Evolutionary conservation across 2,888 invertebrate species (phyloP).

Genomic region (Lepidocyrtoides sp.): DNA sequence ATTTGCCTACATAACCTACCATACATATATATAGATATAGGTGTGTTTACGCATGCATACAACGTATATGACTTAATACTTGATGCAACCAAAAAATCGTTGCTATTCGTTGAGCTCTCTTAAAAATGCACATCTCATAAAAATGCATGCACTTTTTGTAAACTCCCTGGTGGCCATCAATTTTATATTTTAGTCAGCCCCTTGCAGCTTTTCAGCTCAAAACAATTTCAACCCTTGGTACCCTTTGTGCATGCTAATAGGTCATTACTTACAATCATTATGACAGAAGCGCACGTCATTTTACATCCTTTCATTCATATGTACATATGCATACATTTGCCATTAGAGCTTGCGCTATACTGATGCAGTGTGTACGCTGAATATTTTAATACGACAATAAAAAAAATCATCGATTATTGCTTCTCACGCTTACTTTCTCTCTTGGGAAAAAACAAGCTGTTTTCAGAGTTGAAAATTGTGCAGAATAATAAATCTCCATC

Average conservation of each 20-base stretch:
- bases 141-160: not conserved
- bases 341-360: too few relatives aligned
- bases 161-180: slow-evolving; percentile 58
- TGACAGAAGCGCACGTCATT: slow-evolving; percentile 44
- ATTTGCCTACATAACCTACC: too few relatives aligned
- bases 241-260: slow-evolving; percentile 70
- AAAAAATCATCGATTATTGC: slow-evolving; percentile 48
- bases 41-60: not conserved
- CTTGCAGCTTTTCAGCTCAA: slow-evolving; percentile 2
- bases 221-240: slow-evolving; percentile 52
- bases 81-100: too few relatives aligned
- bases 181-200: slow-evolving; percentile 29
- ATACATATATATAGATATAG: not conserved
- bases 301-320: not conserved
- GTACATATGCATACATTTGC: not conserved
- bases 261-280: slow-evolving; percentile 71
- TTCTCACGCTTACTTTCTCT: slow-evolving; percentile 25
- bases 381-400: not conserved
- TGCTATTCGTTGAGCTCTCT: not conserved
- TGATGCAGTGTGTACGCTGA: too few relatives aligned
- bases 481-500: slow-evolving; percentile 44
- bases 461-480: slow-evolving; percentile 62
- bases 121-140: slow-evolving; percentile 9
- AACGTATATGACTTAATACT: too few relatives aligned
- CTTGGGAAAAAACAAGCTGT: slow-evolving; percentile 72